Conservation (phyloP, 1,140 invertebrate species). For the Hyphantria cunea region DNA sequence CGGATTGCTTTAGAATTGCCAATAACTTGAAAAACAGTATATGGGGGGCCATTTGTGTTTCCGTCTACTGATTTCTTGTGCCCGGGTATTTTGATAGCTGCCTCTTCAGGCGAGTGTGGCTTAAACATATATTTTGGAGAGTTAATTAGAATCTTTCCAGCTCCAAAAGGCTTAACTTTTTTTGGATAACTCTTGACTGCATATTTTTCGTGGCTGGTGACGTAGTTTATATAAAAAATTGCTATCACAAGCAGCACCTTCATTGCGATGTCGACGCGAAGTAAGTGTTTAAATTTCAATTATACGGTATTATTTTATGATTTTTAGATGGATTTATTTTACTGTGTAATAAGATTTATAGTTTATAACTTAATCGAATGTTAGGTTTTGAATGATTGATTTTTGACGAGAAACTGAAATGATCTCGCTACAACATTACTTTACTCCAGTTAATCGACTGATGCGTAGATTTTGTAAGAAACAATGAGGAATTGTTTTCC, state of each 20-base stretch:
- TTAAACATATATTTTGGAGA: slow-evolving; percentile 14
- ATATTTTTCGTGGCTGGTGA: slow-evolving; percentile 26
- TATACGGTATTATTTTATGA: slow-evolving; percentile 54
- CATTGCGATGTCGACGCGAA: slow-evolving; percentile 12
- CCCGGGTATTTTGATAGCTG: too few species aligned
- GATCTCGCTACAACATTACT: too few species aligned
- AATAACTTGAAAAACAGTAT: slow-evolving; percentile 39
- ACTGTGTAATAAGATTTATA: slow-evolving; percentile 38
- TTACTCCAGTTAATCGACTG: too few species aligned
- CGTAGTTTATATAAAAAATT: slow-evolving; percentile 25
- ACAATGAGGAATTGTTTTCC: too few species aligned
- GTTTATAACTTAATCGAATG: too few species aligned
- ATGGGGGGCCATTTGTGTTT: neutral
- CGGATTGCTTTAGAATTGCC: slow-evolving; percentile 13
- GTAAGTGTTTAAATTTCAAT: slow-evolving; percentile 30
- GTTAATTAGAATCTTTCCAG: slow-evolving; percentile 16
- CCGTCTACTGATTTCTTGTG: too few species aligned
- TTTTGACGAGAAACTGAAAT: too few species aligned
- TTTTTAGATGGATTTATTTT: slow-evolving; percentile 41
- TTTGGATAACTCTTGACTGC: slow-evolving; percentile 38
- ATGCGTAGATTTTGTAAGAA: too few species aligned
- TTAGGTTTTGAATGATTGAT: too few species aligned
- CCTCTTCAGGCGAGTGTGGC: too few species aligned
- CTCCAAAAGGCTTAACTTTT: slow-evolving; percentile 36
- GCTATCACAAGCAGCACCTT: slow-evolving; percentile 32